A percentile compares a stretch with the other conserved stretches of the same genome.
phyloP scores from a whole-genome alignment of 2,888 invertebrate genomes.

The Sturmia bella region DNA sequence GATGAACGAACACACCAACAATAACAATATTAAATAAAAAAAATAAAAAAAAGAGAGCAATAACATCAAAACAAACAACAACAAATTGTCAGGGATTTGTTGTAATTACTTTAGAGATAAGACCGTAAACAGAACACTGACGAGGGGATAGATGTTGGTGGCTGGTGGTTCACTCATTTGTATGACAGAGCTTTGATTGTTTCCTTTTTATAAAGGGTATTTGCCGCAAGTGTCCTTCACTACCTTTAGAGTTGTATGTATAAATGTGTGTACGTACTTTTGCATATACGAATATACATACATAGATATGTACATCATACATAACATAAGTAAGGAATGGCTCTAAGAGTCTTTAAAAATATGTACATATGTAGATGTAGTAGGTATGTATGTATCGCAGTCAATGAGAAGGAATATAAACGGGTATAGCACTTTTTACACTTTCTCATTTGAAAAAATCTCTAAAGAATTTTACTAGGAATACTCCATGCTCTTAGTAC shows the following conservation, averaged over 20 bases:
- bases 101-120: constrained; percentile 70
- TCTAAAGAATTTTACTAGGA: constrained; percentile 55
- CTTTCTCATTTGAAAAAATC: constrained; percentile 9
- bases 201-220: constrained; percentile 30
- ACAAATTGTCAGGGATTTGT: constrained; percentile 70
- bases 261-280: neutral
- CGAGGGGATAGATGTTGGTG: constrained; percentile 45
- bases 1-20: constrained; percentile 36
- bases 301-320: neutral
- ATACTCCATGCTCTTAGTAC: constrained; percentile 24
- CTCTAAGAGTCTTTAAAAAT: constrained; percentile 43
- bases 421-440: neutral
- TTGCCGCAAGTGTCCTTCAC: constrained; percentile 56
- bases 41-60: constrained; percentile 65
- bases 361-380: neutral
- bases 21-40: constrained; percentile 19
- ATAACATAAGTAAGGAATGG: constrained; percentile 44
- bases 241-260: constrained; percentile 18
- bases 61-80: constrained; percentile 69
- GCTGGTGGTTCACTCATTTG: constrained; percentile 29
- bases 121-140: constrained; percentile 65
- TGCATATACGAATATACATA: neutral
- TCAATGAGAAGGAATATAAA: constrained; percentile 5
- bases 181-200: constrained; percentile 30
- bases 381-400: constrained; percentile 11